Base-by-base conservation (phyloP, 2,888 invertebrate genomes). In the Pterostichus madidus region DNA sequence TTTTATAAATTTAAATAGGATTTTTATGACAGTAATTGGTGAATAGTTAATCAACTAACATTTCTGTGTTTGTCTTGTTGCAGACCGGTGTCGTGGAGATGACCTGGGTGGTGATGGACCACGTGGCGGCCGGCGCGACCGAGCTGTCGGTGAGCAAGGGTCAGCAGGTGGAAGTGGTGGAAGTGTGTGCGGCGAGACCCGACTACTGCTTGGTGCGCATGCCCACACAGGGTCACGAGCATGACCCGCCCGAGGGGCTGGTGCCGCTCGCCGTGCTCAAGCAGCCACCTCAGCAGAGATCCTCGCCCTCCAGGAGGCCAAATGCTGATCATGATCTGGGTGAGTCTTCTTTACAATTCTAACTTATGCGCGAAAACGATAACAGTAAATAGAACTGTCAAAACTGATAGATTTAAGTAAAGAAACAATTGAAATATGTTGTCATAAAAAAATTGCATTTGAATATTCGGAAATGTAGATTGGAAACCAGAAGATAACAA, bases 151-250 rank as follows among this genome's bases (percentile, higher is more conserved):
- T 98, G 61, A 92, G 92, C 85, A 97, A 97, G 89, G 98, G 98
- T 31, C 98, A 98, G 91, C 98, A 98, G 90, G 98, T 98, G 84
- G 98, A 98, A 89, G 95, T 98, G 85, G 91, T 98, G 85, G 98
- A 98, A 89, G 92, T 94, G 84, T 94, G 94, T 87, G 91, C 93
- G 84, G 91, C 93, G 86, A 91, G 94, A 87, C 91, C 93, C 83
- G 94, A 95, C 87, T 95, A 93, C 91, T 95, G 95, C 92, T 89
- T 95, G 87, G 95, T 95, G 85, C 92, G 95, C 82, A 92, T 94
- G 89, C 90, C 89, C 91, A 90, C 89, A 90, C 88, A 90, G 88
- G 86, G 89, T 86, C 81, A 81, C 52, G 89, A 92, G 82, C 88
- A 88, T 80, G 87, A 87, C 76, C 80, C 94, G 64, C 93, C 94